Evolutionary conservation across 2,888 invertebrate genomes (phyloP).

Genomic region (Mesorhabditis sp.): DNA sequence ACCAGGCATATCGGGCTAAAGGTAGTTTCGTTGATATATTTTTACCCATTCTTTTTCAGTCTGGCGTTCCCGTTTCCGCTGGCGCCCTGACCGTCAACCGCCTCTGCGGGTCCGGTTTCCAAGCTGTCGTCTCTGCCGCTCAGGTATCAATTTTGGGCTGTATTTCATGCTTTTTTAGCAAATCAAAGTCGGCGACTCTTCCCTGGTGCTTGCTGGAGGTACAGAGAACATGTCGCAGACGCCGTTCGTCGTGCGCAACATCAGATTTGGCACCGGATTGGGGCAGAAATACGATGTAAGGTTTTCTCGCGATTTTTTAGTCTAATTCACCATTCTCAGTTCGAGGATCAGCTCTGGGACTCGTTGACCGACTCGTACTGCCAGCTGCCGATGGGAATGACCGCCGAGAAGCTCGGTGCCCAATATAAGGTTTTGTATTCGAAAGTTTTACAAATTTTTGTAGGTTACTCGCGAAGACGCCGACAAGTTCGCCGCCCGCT

Average conservation of each 20-base stretch:
- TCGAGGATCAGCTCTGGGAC: slow-evolving; percentile 89
- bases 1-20: slow-evolving; percentile 80
- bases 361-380: slow-evolving; percentile 82
- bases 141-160: slow-evolving; percentile 14
- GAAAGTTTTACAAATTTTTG: neutral
- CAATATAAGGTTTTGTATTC: slow-evolving; percentile 67
- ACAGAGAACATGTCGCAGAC: slow-evolving; percentile 85
- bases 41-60: slow-evolving; percentile 68
- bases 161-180: slow-evolving; percentile 17
- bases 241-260: slow-evolving; percentile 79
- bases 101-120: slow-evolving; percentile 95
- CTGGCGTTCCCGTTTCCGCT: slow-evolving; percentile 78
- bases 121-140: slow-evolving; percentile 71
- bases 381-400: slow-evolving; percentile 88
- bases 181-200: slow-evolving; percentile 37
- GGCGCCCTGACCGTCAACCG: slow-evolving; percentile 86
- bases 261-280: slow-evolving; percentile 82
- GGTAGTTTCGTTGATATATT: slow-evolving; percentile 7
- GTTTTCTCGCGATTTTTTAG: neutral
- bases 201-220: slow-evolving; percentile 60
- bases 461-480: slow-evolving; percentile 77
- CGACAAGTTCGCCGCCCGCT: slow-evolving; percentile 79
- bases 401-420: slow-evolving; percentile 86
- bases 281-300: slow-evolving; percentile 67
- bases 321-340: slow-evolving; percentile 44